Conservation (phyloP, 1,140 invertebrate species). For the Micrasema longulum region DNA sequence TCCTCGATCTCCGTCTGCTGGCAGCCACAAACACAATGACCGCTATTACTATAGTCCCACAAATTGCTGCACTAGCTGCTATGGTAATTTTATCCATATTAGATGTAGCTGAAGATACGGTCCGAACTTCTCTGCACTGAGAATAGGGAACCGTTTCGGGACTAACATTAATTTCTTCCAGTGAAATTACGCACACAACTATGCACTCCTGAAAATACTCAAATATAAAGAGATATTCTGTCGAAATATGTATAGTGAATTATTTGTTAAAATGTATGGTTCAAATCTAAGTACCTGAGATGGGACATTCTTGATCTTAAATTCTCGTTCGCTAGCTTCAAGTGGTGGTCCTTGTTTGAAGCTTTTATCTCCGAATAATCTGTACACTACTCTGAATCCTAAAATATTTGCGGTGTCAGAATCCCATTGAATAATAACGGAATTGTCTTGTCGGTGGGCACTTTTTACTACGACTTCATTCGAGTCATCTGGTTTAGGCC, state of each 20-base stretch:
- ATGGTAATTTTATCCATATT: slow-evolving; percentile 96
- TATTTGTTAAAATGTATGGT: neutral
- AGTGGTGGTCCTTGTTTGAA: slow-evolving; percentile 91
- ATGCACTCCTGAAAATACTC: slow-evolving; percentile 81
- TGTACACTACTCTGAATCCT: slow-evolving; percentile 89
- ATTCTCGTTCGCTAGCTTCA: slow-evolving; percentile 88
- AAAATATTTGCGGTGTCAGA: slow-evolving; percentile 86
- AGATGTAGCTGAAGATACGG: slow-evolving; percentile 81
- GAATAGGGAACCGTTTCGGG: slow-evolving; percentile 86
- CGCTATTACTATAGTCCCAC: slow-evolving; percentile 90
- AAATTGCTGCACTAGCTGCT: slow-evolving; percentile 91
- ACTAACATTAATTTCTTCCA: slow-evolving; percentile 87
- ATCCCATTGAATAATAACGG: slow-evolving; percentile 92
- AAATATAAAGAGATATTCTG: slow-evolving; percentile 11
- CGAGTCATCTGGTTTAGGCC: slow-evolving; percentile 72
- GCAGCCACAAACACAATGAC: slow-evolving; percentile 89
- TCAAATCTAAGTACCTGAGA: slow-evolving; percentile 81
- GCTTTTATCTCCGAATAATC: slow-evolving; percentile 88
- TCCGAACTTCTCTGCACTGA: slow-evolving; percentile 90
- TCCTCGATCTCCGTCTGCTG: slow-evolving; percentile 78
- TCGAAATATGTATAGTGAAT: slow-evolving; percentile 16
- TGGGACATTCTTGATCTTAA: slow-evolving; percentile 92
- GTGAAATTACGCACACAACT: slow-evolving; percentile 89
- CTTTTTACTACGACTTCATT: slow-evolving; percentile 87
- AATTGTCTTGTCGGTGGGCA: slow-evolving; percentile 86